Evolutionary conservation across 2,113 vertebrate genomes (phyloP), one percentile per base, ranked within the genome.

Genomic region (Calyptomena viridis): DNA sequence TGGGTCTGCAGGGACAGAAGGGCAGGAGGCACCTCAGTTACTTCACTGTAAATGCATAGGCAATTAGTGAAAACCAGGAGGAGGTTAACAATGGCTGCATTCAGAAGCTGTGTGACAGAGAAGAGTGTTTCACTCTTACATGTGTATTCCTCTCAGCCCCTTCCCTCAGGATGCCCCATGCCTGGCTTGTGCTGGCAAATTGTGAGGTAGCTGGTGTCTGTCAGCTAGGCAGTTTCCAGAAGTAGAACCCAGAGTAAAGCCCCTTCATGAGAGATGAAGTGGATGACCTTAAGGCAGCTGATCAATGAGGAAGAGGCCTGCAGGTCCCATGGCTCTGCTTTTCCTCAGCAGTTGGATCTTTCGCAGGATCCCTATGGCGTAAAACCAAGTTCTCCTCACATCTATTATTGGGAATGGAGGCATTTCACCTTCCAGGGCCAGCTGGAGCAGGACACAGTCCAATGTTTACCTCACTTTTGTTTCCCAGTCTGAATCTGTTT

Each of bases 271-370:
- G 33, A 44, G 31, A 76, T 47, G 66, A 58, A 76, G 63, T 63
- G 37, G 44, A 79, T 94, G 96, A 78, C 87, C 83, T 92, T 73
- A 69, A 28, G 88, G 96, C 84, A 95, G 84, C 95, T 95, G 95
- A 91, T 94, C 50, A 67, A 19, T 7, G 14, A 74, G 13, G 42
- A 88, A 18, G 40, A 27, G 20, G 72, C 42, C 49, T 47, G 27
- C 22, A 56, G 37, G 31, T 82, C 12, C 1, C 2, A 24, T 44
- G 24, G 31, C 24, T 89, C 16, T 78, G 13, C 12, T 74, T 89
- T 83, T 83, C 9, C 4, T 67, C 11, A 55, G 64, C 1, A 1
- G 9, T 9, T 60, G 71, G 46, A 64, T 21, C 20, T 90, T 83
- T 67, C 72, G 44, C n/a, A 64, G 40, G 49, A 68, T 63, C 56